These are phyloP conservation scores for Hypocryptadius cinnamomeus DNA, from an alignment of 2,113 vertebrate species.

Conservation along the genomic window DNA sequence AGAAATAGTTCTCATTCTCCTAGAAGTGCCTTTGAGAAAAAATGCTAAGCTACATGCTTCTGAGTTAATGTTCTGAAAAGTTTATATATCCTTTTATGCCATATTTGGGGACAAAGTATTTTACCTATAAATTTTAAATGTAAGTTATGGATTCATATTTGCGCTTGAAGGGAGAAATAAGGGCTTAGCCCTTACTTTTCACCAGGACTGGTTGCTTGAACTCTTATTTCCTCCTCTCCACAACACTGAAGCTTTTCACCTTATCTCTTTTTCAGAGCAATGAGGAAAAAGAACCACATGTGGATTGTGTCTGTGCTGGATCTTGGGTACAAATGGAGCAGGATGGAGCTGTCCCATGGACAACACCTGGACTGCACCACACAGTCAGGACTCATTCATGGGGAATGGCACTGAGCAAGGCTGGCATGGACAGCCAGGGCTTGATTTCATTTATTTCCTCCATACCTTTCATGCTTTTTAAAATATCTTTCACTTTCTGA, in stretches of 20 bases:
- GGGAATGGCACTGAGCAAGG: neutral
- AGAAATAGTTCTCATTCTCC: neutral
- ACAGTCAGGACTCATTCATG: rapidly evolving
- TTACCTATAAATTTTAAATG: neutral
- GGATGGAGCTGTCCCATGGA: neutral
- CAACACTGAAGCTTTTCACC: neutral
- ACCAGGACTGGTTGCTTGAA: neutral
- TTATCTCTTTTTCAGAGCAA: neutral
- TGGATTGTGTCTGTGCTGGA: neutral
- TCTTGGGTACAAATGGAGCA: neutral
- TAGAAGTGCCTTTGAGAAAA: neutral
- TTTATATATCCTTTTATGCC: neutral
- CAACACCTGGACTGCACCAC: neutral
- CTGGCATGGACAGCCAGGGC: neutral
- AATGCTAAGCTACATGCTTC: neutral
- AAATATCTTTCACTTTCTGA: neutral
- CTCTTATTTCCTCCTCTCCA: neutral
- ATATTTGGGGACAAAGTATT: neutral
- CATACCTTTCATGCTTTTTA: neutral
- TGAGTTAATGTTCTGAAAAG: neutral
- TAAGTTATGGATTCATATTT: neutral
- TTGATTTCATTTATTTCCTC: neutral
- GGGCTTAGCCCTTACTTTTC: neutral
- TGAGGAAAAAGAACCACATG: neutral
- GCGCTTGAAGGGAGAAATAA: neutral